Base-by-base conservation (phyloP, 2,888 invertebrate genomes). In the Protula sp. region DNA sequence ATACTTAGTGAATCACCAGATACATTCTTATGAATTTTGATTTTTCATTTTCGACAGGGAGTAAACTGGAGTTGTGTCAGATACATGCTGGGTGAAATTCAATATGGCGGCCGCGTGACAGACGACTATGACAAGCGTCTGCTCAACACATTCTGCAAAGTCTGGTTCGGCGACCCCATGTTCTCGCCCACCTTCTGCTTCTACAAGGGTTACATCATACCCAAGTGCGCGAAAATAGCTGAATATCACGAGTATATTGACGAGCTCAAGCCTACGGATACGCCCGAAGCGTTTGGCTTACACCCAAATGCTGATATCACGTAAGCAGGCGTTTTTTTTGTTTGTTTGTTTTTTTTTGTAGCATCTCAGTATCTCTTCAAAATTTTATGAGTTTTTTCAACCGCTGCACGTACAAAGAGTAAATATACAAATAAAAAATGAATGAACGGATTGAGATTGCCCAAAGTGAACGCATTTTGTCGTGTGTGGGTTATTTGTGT, bases 31-130 rank as follows among this genome's bases (percentile, higher is more conserved):
- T n/a, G n/a, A n/a, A n/a, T n/a, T n/a, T n/a, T n/a, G n/a, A n/a
- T n/a, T n/a, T n/a, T n/a, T n/a, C n/a, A n/a, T n/a, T n/a, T n/a
- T n/a, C 19, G 9, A 38, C 38, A 81, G 79, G 80, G 80, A 30
- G 79, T 82, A 19, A 75, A 68, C 57, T 82, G 82, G 82, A 75
- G 71, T 2, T 73, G 73, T 59, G 77, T 81, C 2, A 72, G 80
- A n/a, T 82, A 82, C 72, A 82, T 82, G 81, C 74, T 82, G 58
- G 81, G 81, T n/a, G 82, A 82, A 65, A 80, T 82, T 65, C 81
- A 82, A 63, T 82, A 82, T 68, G 82, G 82, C 26, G 81, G 82
- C 47, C 75, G 81, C 59, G 81, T 82, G 26, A 82, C 82, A 2
- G 82, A 82, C 54, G 81, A 82, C 70, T 80, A 71, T 61, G 82